A percentile compares a stretch with the other conserved stretches of the same genome.
phyloP scores from a whole-genome alignment of 2,797 vertebrate genomes.

The Pipistrellus pipistrellus region DNA sequence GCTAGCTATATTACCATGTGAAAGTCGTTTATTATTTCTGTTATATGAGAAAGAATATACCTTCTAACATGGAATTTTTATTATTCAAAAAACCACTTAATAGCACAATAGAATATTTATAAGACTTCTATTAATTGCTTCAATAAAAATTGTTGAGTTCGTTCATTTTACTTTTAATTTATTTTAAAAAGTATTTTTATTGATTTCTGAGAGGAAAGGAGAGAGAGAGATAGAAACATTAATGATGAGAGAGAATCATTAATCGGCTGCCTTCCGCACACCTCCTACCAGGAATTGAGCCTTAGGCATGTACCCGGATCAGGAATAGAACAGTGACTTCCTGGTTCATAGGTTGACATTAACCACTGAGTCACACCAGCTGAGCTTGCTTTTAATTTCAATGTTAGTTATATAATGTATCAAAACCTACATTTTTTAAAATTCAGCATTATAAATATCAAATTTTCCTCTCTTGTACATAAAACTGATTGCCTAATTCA shows the following conservation, averaged over 20 bases:
- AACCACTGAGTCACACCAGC: no score
- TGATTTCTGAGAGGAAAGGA: no score
- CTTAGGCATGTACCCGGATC: no score
- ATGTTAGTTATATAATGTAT: neutral
- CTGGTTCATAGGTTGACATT: no score
- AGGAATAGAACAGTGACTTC: no score
- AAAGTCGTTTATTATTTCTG: neutral
- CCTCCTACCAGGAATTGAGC: no score
- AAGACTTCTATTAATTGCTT: neutral
- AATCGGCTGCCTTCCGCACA: no score
- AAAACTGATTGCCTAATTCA: neutral
- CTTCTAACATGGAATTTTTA: neutral
- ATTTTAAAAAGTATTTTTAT: no score
- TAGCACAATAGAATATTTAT: neutral
- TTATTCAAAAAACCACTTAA: neutral
- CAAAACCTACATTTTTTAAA: neutral
- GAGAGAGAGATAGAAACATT: no score
- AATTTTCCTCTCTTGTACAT: neutral
- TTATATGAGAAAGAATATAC: neutral
- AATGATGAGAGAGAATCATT: no score
- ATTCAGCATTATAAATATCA: neutral
- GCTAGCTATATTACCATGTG: neutral
- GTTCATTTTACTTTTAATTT: neutral
- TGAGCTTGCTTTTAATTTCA: neutral
- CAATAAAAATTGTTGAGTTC: slow-evolving; percentile 18